These are phyloP conservation scores for Neoniphon sammara DNA, from an alignment of 2,797 vertebrate genomes.

Conservation along the genomic window DNA sequence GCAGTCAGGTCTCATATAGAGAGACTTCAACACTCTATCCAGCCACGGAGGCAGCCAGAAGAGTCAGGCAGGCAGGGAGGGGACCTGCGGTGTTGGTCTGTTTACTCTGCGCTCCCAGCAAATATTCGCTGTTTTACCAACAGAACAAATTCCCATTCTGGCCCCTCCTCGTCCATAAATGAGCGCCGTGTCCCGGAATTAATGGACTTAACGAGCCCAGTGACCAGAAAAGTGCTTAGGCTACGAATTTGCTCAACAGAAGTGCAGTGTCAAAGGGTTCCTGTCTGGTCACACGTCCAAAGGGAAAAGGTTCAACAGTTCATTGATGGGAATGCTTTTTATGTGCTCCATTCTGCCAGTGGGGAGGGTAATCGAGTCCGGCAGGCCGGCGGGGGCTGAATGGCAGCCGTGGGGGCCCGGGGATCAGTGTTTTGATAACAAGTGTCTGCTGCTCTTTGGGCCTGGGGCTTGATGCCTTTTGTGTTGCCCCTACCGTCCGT, in stretches of 20 bases:
- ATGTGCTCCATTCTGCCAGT: constrained; percentile 81
- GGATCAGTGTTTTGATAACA: constrained; percentile 87
- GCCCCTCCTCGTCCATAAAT: constrained; percentile 82
- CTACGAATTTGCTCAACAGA: constrained; percentile 82
- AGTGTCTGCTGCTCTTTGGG: constrained; percentile 84
- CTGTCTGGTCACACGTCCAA: constrained; percentile 84
- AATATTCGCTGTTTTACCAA: constrained; percentile 87
- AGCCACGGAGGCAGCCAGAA: constrained; percentile 51
- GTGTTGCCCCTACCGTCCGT: constrained; percentile 74
- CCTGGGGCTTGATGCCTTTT: constrained; percentile 80
- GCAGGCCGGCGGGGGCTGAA: constrained; percentile 77
- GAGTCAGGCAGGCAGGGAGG: constrained; percentile 62
- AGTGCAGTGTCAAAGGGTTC: constrained; percentile 85
- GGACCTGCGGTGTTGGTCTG: constrained; percentile 68
- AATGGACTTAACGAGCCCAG: constrained; percentile 84
- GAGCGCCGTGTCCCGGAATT: constrained; percentile 85
- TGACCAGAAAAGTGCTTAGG: constrained; percentile 86
- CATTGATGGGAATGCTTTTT: constrained; percentile 86
- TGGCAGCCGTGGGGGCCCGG: constrained; percentile 74
- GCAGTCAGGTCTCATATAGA: constrained; percentile 5
- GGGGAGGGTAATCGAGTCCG: constrained; percentile 80
- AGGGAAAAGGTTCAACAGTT: constrained; percentile 85
- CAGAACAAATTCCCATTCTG: constrained; percentile 86
- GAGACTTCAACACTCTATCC: constrained; percentile 30
- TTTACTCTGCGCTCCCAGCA: constrained; percentile 81